phyloP scores from a whole-genome alignment of 2,113 vertebrate species.

The Athene noctua region DNA sequence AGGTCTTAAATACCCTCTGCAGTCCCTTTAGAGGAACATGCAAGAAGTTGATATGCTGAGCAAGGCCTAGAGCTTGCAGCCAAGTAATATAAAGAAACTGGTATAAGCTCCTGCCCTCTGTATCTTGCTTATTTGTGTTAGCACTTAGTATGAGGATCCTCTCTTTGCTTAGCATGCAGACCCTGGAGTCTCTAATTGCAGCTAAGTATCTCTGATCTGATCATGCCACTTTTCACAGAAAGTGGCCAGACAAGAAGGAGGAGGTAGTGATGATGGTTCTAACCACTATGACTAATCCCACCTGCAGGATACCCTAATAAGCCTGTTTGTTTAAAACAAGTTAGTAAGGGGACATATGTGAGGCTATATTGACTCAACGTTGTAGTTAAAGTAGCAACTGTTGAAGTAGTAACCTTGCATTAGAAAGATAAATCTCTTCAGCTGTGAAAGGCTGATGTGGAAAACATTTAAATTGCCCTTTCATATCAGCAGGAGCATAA shows the following conservation, averaged over 20 bases:
- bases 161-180: not conserved
- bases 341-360: not conserved
- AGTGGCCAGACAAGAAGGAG: not conserved
- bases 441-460: not conserved
- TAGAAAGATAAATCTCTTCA: not conserved
- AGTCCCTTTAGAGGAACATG: not conserved
- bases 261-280: not conserved
- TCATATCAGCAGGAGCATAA: not conserved
- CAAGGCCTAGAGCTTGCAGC: not conserved
- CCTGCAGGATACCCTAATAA: not conserved
- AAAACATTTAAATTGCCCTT: not conserved
- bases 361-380: not conserved
- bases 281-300: not conserved
- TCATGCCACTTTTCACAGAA: not conserved
- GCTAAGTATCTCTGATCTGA: not conserved
- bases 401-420: not conserved
- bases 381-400: not conserved
- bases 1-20: not conserved
- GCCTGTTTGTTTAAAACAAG: not conserved
- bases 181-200: not conserved
- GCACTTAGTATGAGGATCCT: not conserved
- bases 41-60: not conserved
- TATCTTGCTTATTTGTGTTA: not conserved
- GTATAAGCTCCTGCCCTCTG: not conserved
- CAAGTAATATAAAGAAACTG: not conserved